A percentile compares a stretch with the other conserved stretches of the same genome.
Evolutionary conservation across 1,140 invertebrate genomes (phyloP).

Genomic region (Trypoxylus dichotomus): DNA sequence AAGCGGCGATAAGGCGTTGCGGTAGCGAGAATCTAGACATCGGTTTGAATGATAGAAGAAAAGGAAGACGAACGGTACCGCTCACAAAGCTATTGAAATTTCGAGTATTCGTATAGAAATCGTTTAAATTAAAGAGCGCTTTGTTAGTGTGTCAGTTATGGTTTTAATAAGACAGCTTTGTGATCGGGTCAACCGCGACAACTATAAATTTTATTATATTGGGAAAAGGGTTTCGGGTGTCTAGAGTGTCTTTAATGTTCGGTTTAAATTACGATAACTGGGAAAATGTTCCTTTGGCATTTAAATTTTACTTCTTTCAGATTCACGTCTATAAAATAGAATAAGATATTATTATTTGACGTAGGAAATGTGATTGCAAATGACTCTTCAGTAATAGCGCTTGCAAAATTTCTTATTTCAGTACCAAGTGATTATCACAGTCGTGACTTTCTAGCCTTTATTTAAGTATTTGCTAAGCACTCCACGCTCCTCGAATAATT

Average conservation of each 20-base stretch:
- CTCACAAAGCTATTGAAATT: constrained; percentile 21
- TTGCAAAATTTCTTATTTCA: too few relatives aligned
- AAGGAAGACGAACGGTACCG: neutral
- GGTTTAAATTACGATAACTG: neutral
- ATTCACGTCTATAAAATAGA: too few relatives aligned
- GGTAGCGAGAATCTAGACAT: neutral
- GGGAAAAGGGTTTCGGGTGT: neutral
- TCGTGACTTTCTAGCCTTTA: too few relatives aligned
- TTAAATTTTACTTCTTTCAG: neutral
- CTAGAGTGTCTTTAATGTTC: neutral
- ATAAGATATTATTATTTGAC: too few relatives aligned
- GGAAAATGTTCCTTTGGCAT: neutral
- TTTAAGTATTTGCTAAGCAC: too few relatives aligned
- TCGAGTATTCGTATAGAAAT: constrained; percentile 20
- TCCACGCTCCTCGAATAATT: too few relatives aligned
- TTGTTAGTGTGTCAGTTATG: constrained; percentile 22
- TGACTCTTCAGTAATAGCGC: too few relatives aligned
- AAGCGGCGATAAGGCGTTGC: neutral
- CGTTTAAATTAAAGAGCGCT: constrained; percentile 19
- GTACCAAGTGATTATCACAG: too few relatives aligned
- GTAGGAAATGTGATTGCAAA: too few relatives aligned
- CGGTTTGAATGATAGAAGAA: neutral
- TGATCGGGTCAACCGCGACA: neutral
- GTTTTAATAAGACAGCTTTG: constrained; percentile 19
- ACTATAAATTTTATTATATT: constrained; percentile 12